Evolutionary conservation across 2,888 invertebrate species (phyloP).

Genomic region (Cantharis lateralis): DNA sequence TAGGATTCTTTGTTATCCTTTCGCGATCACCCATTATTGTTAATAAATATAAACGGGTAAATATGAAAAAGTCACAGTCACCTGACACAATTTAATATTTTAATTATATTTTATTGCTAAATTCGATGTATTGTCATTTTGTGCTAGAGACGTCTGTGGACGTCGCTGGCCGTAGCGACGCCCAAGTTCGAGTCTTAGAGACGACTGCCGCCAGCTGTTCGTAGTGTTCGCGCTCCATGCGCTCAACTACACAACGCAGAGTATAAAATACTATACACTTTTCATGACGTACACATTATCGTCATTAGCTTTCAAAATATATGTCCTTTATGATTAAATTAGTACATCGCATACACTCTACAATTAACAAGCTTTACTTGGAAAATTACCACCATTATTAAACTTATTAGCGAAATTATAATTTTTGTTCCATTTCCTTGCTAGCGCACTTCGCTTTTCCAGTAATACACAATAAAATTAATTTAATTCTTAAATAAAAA

Average conservation of each 20-base stretch:
- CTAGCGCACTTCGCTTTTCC: background rate
- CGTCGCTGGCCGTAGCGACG: constrained; percentile 37
- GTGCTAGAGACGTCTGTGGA: constrained; percentile 39
- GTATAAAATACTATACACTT: constrained; percentile 1
- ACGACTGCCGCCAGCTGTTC: constrained; percentile 45
- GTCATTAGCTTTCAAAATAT: constrained; percentile 22
- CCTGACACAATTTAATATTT: constrained; percentile 23
- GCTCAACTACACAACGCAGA: constrained; percentile 13
- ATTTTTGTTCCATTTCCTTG: background rate
- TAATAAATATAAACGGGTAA: constrained; percentile 14
- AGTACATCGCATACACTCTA: background rate
- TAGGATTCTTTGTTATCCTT: constrained; percentile 58
- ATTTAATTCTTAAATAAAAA: too few species aligned
- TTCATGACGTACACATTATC: constrained; percentile 26
- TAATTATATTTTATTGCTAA: constrained; percentile 45
- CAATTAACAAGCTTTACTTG: background rate
- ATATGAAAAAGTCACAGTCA: constrained; percentile 39
- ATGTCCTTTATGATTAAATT: constrained; percentile 26
- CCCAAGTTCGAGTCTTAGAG: constrained; percentile 41
- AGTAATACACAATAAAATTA: background rate
- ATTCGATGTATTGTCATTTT: constrained; percentile 52
- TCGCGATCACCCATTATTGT: constrained; percentile 52
- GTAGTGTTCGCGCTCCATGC: constrained; percentile 22
- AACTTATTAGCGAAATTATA: background rate
- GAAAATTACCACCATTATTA: background rate